Conservation (phyloP, 2,113 vertebrate species). For the Misgurnus anguillicaudatus region DNA sequence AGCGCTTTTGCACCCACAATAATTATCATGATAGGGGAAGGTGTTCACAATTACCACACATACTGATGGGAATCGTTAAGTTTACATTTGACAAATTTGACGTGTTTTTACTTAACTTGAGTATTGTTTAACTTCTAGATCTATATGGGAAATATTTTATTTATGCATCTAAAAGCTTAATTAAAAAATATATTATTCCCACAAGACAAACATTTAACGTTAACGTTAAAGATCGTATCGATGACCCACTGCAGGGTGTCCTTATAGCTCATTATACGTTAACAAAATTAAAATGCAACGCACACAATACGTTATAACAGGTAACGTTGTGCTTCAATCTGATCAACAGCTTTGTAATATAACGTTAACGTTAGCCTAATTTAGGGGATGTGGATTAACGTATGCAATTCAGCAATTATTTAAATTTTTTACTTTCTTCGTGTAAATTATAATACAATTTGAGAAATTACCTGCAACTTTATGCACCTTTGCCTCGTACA, state of each 20-base stretch:
- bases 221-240: neutral
- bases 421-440: neutral
- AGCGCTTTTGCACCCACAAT: no score
- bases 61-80: no score
- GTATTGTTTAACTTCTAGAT: no score
- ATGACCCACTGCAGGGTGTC: neutral
- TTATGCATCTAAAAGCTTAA: no score
- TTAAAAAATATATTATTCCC: no score
- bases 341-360: no score
- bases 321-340: neutral
- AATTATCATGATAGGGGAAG: no score
- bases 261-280: no score
- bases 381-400: neutral
- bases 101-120: no score
- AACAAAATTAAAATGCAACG: neutral
- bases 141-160: no score
- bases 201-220: no score
- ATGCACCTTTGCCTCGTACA: slow-evolving; percentile 9
- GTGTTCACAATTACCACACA: no score
- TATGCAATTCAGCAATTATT: neutral
- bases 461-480: slow-evolving; percentile 1
- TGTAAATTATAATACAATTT: neutral
- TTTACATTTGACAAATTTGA: neutral
- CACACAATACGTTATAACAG: neutral
- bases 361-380: neutral